Conservation (phyloP, 1,140 invertebrate species). For the Lasaia peninsularis region DNA sequence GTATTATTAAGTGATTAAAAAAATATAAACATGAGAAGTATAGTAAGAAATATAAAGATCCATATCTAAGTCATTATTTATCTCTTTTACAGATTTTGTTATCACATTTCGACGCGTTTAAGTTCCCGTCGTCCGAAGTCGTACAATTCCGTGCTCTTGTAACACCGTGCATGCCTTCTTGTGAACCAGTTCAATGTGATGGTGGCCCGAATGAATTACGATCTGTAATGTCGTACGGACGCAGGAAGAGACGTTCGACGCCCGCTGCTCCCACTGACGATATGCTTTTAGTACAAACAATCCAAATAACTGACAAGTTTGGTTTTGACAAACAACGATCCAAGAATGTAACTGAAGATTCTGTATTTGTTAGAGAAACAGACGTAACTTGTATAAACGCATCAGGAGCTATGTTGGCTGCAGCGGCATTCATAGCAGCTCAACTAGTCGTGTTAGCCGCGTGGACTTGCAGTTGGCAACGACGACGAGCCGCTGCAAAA, state of each 20-base stretch:
- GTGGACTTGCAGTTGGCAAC: constrained; percentile 91
- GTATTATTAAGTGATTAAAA: neutral
- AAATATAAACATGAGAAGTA: neutral
- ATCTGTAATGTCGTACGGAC: constrained; percentile 89
- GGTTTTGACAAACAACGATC: constrained; percentile 83
- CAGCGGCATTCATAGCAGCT: constrained; percentile 88
- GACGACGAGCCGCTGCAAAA: constrained; percentile 81
- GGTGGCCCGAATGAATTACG: constrained; percentile 88
- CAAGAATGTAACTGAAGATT: constrained; percentile 74
- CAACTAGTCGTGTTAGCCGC: constrained; percentile 89
- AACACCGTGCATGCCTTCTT: constrained; percentile 94
- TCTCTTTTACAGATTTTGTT: constrained; percentile 83
- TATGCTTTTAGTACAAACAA: constrained; percentile 91
- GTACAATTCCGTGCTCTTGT: constrained; percentile 96
- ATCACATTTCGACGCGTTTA: constrained; percentile 97
- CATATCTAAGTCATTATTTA: constrained; percentile 3
- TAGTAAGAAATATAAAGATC: no score
- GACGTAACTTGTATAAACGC: constrained; percentile 84
- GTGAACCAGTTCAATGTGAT: constrained; percentile 93
- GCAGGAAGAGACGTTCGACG: constrained; percentile 81
- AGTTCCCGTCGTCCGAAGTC: constrained; percentile 95
- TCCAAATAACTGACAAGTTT: constrained; percentile 95
- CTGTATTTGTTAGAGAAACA: constrained; percentile 78
- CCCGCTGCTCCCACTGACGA: constrained; percentile 83
- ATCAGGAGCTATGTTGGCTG: constrained; percentile 87